Evolutionary conservation across 2,797 vertebrate species (phyloP).

Genomic region (Coracias cyanogaster): DNA sequence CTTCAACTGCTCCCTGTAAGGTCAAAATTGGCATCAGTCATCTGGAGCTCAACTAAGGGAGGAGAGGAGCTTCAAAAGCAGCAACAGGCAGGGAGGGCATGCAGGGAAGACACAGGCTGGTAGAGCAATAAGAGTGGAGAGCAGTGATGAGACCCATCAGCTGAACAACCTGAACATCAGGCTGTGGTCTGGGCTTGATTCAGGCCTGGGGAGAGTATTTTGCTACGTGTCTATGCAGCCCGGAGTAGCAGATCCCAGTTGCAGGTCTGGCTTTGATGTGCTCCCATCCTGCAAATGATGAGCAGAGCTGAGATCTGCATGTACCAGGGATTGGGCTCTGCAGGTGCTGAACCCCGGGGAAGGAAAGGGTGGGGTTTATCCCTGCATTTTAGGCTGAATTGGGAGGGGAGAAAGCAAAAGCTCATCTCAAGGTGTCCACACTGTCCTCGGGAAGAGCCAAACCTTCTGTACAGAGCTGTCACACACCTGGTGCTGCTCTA

Average conservation of each 20-base stretch:
- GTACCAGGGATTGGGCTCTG: neutral
- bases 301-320: neutral
- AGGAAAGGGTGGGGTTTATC: neutral
- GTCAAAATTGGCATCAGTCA: neutral
- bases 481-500: neutral
- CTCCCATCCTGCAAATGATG: neutral
- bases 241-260: neutral
- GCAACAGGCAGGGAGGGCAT: rapidly evolving
- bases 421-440: neutral
- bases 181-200: neutral
- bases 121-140: neutral
- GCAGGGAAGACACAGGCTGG: neutral
- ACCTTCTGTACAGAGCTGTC: neutral
- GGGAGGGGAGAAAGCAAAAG: neutral
- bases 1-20: neutral
- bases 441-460: neutral
- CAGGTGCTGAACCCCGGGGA: neutral
- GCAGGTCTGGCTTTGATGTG: neutral
- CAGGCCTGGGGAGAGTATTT: neutral
- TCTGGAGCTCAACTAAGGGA: neutral
- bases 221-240: rapidly evolving
- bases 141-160: neutral
- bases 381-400: neutral
- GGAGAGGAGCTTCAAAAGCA: neutral
- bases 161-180: neutral